Evolutionary conservation across 2,888 invertebrate species (phyloP).

Genomic region (Dendrolimus houi): DNA sequence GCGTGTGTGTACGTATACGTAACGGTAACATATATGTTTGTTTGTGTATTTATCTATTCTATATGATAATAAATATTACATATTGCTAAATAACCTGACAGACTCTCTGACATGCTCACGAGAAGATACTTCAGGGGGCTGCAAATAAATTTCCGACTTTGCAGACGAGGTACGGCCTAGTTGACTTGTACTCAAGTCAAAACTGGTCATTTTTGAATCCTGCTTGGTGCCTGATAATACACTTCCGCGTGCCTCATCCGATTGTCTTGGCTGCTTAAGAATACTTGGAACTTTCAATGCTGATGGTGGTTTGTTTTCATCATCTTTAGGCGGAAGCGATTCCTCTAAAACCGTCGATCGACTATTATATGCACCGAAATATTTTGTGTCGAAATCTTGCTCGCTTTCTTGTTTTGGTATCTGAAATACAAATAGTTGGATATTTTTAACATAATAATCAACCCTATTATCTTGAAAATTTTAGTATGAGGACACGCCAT

Average conservation of each 20-base stretch:
- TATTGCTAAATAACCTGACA: constrained; percentile 22
- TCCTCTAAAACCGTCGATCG: constrained; percentile 11
- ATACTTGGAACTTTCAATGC: constrained; percentile 12
- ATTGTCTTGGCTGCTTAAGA: constrained; percentile 11
- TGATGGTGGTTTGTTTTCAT: not conserved
- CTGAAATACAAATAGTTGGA: constrained; percentile 17
- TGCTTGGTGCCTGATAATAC: not conserved
- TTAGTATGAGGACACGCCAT: too few relatives aligned
- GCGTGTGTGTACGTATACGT: too few relatives aligned
- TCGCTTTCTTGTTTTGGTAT: constrained; percentile 52
- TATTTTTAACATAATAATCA: too few relatives aligned
- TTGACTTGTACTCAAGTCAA: not conserved
- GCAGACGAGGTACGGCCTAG: constrained; percentile 6
- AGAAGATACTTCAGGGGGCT: constrained; percentile 13
- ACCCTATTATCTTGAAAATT: too few relatives aligned
- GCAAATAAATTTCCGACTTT: constrained; percentile 23
- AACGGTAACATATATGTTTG: too few relatives aligned
- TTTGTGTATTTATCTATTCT: not conserved
- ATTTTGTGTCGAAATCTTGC: constrained; percentile 59
- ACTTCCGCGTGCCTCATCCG: constrained; percentile 11
- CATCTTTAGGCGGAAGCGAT: constrained; percentile 5
- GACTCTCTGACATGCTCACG: constrained; percentile 19
- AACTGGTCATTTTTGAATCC: not conserved
- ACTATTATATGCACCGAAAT: constrained; percentile 49
- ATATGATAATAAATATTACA: not conserved